These are phyloP conservation scores for Mercenaria mercenaria DNA, from an alignment of 1,140 invertebrate genomes.

Conservation along the genomic window DNA sequence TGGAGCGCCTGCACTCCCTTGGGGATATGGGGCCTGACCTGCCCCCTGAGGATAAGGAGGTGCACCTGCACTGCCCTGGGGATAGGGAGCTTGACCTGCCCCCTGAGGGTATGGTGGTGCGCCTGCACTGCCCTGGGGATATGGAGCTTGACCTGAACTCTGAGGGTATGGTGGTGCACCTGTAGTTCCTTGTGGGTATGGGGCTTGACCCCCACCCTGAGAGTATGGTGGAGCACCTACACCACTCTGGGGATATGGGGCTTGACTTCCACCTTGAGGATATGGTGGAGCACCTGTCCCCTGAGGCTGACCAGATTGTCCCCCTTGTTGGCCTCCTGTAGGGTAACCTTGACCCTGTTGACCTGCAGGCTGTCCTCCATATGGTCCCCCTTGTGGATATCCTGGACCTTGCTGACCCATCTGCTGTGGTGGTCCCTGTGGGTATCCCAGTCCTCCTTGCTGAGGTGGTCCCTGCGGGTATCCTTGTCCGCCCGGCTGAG, in stretches of 20 bases:
- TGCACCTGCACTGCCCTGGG: background rate
- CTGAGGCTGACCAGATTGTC: conserved; percentile 5
- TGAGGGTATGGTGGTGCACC: conserved; percentile 37
- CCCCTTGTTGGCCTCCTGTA: background rate
- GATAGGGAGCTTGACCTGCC: background rate
- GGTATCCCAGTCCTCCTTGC: background rate
- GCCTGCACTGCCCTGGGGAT: conserved; percentile 44
- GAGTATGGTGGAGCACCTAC: conserved; percentile 1
- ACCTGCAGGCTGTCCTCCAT: background rate
- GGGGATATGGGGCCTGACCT: conserved; percentile 45
- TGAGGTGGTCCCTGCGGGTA: conserved; percentile 27
- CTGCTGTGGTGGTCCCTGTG: conserved; percentile 31
- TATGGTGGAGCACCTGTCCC: background rate
- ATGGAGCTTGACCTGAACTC: background rate
- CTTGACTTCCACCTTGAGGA: background rate
- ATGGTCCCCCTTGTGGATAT: background rate
- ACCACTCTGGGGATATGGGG: conserved; percentile 46
- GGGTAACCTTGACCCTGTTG: background rate
- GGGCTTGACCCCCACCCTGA: conserved; percentile 3
- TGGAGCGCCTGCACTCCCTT: background rate
- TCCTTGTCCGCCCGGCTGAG: background rate
- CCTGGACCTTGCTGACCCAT: background rate
- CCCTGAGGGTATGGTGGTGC: conserved; percentile 20
- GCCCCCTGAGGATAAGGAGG: conserved; percentile 16
- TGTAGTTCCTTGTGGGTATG: conserved; percentile 27